Evolutionary conservation across 2,888 invertebrate species (phyloP).

Genomic region (Tanaodytes sp.): DNA sequence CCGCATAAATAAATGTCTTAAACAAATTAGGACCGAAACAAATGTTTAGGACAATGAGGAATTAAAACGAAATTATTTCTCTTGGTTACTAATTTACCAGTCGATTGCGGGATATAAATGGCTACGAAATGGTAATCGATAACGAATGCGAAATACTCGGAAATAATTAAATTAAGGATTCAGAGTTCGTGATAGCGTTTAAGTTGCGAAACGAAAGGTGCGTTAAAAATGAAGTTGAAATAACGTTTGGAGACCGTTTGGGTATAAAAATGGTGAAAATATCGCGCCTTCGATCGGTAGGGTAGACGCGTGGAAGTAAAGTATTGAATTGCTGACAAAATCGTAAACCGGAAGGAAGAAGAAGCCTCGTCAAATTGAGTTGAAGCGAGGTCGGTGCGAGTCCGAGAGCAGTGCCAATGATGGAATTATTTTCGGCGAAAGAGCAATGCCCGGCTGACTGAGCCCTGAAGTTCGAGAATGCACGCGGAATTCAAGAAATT

Average conservation of each 20-base stretch:
- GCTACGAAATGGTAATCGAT: constrained; percentile 32
- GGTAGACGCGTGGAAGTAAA: no score
- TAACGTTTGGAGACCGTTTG: no score
- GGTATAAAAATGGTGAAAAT: neutral
- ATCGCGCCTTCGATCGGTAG: no score
- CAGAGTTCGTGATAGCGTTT: constrained; percentile 12
- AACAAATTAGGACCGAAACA: no score
- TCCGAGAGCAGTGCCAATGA: constrained; percentile 45
- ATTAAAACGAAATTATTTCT: no score
- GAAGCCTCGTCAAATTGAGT: neutral
- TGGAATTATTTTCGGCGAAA: constrained; percentile 53
- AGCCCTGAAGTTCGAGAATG: constrained; percentile 45
- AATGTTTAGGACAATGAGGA: no score
- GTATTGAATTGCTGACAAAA: no score
- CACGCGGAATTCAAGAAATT: constrained; percentile 48
- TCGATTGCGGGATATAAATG: no score
- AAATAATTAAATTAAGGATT: constrained; percentile 36
- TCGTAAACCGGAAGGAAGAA: neutral
- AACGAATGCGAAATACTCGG: constrained; percentile 18
- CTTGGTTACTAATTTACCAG: no score
- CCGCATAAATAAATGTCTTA: no score
- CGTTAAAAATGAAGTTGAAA: no score
- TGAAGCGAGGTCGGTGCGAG: constrained; percentile 13
- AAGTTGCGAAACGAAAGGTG: neutral
- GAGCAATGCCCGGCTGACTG: constrained; percentile 53